Base-by-base conservation (phyloP, 2,797 vertebrate genomes). In the Chelmon rostratus region DNA sequence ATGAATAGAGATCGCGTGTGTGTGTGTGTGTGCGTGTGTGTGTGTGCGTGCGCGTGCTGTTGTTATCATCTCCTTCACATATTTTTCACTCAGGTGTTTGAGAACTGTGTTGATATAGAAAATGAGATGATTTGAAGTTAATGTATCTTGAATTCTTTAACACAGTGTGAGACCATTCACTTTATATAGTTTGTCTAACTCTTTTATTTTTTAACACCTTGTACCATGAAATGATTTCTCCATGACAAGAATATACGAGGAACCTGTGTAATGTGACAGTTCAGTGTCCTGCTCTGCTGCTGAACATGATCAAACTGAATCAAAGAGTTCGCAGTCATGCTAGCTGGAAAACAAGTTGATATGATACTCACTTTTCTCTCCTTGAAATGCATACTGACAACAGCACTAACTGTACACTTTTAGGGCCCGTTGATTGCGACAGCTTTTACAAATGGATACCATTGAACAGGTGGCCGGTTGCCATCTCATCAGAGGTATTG, bases 371-470 rank as follows among this genome's bases (percentile, higher is more conserved):
- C 88, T 88, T 94, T 88, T 91, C 85, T 93, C 74, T 89, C 92
- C 93, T 83, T 96, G 93, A 96, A 92, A 91, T 95, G 93, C 94
- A 90, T 94, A 97, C 96, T 98, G 97, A 98, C 97, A 95, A 95
- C 92, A 93, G 95, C 96, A 97, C 96, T 95, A 96, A 96, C 97
- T 99, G 95, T 98, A 93, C 96, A 96, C 96, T 98, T 98, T 97
- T 97, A 99, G 98, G 98, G 98, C 92, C 98, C 98, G 95, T 97
- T 99, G 97, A 99, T 99, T 97, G 98, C 98, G 94, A 99, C 98
- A 96, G 98, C 98, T 96, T 99, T 99, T 98, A 99, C 98, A 98
- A 99, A 99, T 95, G 98, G 98, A 98, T 99, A 99, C 97, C 98
- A 99, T 96, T 99, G 98, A 99, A 94, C 97, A 96, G 96, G 95